Percentiles rank a stretch among this genome's conserved stretches.
These are phyloP conservation scores for Fistularia tabacaria DNA, from an alignment of 2,797 vertebrate species.

Conservation along the genomic window DNA sequence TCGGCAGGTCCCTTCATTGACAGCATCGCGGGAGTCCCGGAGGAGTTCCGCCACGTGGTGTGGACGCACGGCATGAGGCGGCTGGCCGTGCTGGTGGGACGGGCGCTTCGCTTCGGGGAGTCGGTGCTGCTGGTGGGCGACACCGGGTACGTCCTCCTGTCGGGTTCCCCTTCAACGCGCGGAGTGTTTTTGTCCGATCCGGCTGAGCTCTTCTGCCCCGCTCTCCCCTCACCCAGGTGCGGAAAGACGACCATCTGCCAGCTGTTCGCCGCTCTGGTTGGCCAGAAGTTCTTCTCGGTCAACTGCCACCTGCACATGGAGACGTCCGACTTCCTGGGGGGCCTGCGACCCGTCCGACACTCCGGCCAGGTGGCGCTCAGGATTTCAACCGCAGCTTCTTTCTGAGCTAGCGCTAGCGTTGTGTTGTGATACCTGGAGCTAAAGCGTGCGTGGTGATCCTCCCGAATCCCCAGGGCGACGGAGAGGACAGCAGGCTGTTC, in stretches of 20 bases:
- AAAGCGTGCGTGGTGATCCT: too few relatives aligned
- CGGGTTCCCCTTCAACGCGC: too few relatives aligned
- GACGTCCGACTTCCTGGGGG: slow-evolving; percentile 93
- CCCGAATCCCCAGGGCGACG: slow-evolving; percentile 63
- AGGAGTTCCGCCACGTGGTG: slow-evolving; percentile 87
- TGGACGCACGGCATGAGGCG: slow-evolving; percentile 90
- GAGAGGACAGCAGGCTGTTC: slow-evolving; percentile 82
- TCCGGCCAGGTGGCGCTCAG: slow-evolving; percentile 79
- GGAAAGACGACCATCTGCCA: slow-evolving; percentile 98
- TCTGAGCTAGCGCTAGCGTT: neutral
- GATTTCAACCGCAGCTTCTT: neutral
- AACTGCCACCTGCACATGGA: slow-evolving; percentile 98
- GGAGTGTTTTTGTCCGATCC: neutral
- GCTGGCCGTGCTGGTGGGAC: slow-evolving; percentile 85
- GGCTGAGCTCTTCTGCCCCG: neutral
- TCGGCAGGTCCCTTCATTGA: slow-evolving; percentile 71
- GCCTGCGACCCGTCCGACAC: slow-evolving; percentile 86
- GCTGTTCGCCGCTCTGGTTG: slow-evolving; percentile 84
- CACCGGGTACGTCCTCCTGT: slow-evolving; percentile 80
- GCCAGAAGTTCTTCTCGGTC: slow-evolving; percentile 83
- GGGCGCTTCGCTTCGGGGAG: slow-evolving; percentile 89
- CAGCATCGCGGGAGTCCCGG: slow-evolving; percentile 74
- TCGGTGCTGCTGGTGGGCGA: slow-evolving; percentile 92
- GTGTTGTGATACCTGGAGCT: too few relatives aligned
- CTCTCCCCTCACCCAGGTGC: slow-evolving; percentile 74